Conservation (phyloP, 2,113 vertebrate genomes). For the Acrocephalus kingi region DNA sequence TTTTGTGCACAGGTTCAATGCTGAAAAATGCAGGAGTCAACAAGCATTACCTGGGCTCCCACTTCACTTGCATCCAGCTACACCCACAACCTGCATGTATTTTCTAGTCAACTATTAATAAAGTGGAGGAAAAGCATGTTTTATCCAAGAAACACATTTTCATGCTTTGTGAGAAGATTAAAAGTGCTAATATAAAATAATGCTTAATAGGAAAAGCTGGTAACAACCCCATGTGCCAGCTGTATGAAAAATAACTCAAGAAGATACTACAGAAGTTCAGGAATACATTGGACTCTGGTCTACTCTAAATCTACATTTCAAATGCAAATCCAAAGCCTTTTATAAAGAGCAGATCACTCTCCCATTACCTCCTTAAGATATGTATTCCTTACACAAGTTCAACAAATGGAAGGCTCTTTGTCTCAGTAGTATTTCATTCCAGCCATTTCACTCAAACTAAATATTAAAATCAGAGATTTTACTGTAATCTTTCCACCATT, state of each 20-base stretch:
- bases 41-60: background rate
- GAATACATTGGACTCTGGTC: background rate
- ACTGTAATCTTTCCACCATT: background rate
- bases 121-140: background rate
- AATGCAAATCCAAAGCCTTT: background rate
- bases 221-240: background rate
- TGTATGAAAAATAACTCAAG: background rate
- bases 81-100: fast-evolving
- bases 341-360: background rate
- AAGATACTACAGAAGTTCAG: background rate
- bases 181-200: background rate
- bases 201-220: background rate
- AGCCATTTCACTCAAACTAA: background rate
- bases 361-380: background rate
- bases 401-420: background rate
- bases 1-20: background rate
- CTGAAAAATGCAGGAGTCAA: background rate
- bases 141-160: background rate
- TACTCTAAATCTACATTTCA: background rate
- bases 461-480: background rate
- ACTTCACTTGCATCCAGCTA: background rate
- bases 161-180: background rate
- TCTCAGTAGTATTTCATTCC: background rate
- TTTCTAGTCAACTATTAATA: background rate
- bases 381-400: background rate